Evolutionary conservation across 2,113 vertebrate genomes (phyloP), one percentile per base, ranked within the genome.

Genomic region (Amblyopsis rosae): DNA sequence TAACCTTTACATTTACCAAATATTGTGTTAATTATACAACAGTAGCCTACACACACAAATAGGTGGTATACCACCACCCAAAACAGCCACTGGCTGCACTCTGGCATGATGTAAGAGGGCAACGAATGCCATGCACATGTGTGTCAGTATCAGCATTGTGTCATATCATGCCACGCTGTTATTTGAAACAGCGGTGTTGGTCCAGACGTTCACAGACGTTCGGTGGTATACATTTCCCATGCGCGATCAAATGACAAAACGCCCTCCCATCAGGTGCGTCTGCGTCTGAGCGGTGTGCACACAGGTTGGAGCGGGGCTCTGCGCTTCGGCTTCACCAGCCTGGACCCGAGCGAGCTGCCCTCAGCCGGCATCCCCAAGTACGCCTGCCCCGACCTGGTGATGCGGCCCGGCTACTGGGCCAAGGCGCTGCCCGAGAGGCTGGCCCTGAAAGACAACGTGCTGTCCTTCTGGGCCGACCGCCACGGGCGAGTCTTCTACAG

Each of bases 401-500:
- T 96, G 3, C 87, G 97, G 3, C 96, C 96, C 0, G 98, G 98
- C 5, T 99, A 95, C 91, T 99, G 98, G 98, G 98, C 98, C 79
- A 99, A 99, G 84, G 98, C 98, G 7, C 91, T 99, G 84, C 98
- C 97, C 0, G 98, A 99, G 91, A 95, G 95, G 67, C 94, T 98
- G 72, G 98, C 96, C 0, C 82, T 94, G 69, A 94, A 94, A 70
- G 96, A 98, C 94, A 98, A 95, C 9, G 91, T 99, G 53, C 81
- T 99, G 86, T 95, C 96, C 33, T 99, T 98, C 92, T 99, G 98
- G 97, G 96, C 95, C 0, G 98, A 99, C 82, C 93, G 96, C 50
- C 96, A 99, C 0, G 96, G 97, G 12, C 93, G 98, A 51, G 96
- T 98, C 58, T 99, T 99, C 93, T 99, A 99, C 93, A 96, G 94